These are phyloP conservation scores for Cryptomyrus ogoouensis DNA, from an alignment of 2,113 vertebrate genomes.

Conservation along the genomic window DNA sequence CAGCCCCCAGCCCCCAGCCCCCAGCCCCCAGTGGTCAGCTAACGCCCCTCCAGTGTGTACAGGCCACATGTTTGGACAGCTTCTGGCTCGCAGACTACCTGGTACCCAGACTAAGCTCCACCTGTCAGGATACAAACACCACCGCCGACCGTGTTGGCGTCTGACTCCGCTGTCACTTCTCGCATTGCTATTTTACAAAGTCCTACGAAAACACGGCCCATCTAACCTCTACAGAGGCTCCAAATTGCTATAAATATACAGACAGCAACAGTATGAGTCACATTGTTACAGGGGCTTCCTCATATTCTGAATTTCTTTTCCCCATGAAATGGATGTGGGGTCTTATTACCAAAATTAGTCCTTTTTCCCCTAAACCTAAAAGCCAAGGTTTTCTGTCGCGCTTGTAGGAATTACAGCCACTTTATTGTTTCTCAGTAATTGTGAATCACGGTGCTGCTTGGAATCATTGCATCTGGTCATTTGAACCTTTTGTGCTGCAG, in stretches of 20 bases:
- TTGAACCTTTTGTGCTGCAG: background rate
- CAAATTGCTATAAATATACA: background rate
- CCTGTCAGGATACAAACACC: background rate
- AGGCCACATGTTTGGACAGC: background rate
- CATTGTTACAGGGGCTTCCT: background rate
- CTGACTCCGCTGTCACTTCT: background rate
- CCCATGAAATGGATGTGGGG: background rate
- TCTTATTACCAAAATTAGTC: background rate
- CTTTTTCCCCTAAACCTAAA: background rate
- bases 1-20: no score
- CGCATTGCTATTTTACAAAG: background rate
- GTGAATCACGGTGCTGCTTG: background rate
- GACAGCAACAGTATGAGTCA: background rate
- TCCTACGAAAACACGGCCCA: background rate
- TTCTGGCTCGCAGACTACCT: background rate
- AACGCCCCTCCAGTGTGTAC: background rate
- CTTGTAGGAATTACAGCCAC: background rate
- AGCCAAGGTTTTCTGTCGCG: background rate
- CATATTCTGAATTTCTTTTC: background rate
- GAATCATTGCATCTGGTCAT: background rate
- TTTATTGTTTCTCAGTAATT: background rate
- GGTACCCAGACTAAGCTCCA: background rate
- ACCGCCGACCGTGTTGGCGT: background rate
- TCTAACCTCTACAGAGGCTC: background rate
- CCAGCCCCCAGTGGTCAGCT: no score